Conservation (phyloP, 2,888 invertebrate genomes). For the Tachina lurida region DNA sequence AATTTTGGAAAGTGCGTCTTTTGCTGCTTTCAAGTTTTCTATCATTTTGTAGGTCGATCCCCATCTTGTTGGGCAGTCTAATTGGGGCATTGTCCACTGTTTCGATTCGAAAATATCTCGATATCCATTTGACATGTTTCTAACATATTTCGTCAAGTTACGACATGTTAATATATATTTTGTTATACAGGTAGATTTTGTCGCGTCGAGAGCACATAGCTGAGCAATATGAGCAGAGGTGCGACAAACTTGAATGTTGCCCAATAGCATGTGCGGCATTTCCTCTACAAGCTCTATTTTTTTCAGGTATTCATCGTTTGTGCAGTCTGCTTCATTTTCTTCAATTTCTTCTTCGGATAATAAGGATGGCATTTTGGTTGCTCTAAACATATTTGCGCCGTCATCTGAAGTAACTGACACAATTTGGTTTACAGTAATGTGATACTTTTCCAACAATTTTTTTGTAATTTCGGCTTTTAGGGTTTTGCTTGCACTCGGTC, state of each 20-base stretch:
- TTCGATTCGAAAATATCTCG: constrained; percentile 28
- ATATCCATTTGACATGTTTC: constrained; percentile 15
- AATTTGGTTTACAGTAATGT: no score
- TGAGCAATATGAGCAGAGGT: background rate
- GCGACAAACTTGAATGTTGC: no score
- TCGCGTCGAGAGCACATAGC: constrained; percentile 21
- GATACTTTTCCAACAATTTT: no score
- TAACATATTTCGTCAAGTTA: constrained; percentile 27
- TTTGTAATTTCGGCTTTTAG: no score
- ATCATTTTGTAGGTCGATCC: constrained; percentile 42
- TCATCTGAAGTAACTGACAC: no score
- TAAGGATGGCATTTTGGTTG: constrained; percentile 11
- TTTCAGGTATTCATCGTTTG: constrained; percentile 28
- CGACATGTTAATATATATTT: constrained; percentile 18
- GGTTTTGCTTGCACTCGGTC: no score
- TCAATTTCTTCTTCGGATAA: constrained; percentile 11
- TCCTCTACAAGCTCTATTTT: constrained; percentile 20
- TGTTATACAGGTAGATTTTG: background rate
- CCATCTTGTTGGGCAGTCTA: constrained; percentile 48
- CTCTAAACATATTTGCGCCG: background rate
- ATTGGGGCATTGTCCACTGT: constrained; percentile 2
- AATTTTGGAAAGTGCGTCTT: no score
- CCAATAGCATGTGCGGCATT: background rate
- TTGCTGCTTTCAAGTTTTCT: constrained; percentile 14
- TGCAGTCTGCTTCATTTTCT: constrained; percentile 1